Base-by-base conservation (phyloP, 2,113 vertebrate genomes). In the Gallinago jamesoni region DNA sequence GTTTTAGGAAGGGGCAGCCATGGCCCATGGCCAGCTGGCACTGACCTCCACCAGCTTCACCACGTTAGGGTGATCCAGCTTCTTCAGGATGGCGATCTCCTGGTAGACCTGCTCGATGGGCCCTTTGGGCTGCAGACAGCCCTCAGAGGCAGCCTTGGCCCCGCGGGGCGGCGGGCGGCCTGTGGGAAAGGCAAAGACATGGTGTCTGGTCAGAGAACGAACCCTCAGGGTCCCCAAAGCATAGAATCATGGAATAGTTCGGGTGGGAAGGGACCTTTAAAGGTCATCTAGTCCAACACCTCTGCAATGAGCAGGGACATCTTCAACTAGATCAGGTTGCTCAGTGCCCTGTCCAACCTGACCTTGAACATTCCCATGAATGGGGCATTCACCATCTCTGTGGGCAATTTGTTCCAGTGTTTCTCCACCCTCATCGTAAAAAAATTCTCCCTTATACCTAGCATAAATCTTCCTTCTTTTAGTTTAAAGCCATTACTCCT, bases 41-140 rank as follows among this genome's bases (percentile, higher is more conserved):
- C 97, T 97, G 62, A 99, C 99, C 98, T 99, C 99, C 74, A 99
- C 99, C 80, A 99, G 98, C 94, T 99, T 99, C 93, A 99, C 99
- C 84, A 99, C 99, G 6, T 99, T 99, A 84, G 99, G 98, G 96
- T 99, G 99, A 96, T 99, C 99, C 70, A 99, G 98, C 96, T 99
- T 99, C 97, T 99, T 99, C 66, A 99, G 98, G 96, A 99, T 99
- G 96, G 99, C 99, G 4, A 99, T 99, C 97, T 99, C 99, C 96
- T 99, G 99, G 97, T 99, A 99, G 78, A 99, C 99, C 78, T 99
- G 98, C 57, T 99, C 99, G 6, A 99, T 98, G 68, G 99, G 99
- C 25, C 99, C 99, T 93, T 98, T 98, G 73, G 98, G 99, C 84
- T 99, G 99, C 84, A 98, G 74, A 39, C 98, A 98, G 47, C 98